Evolutionary conservation across 2,113 vertebrate species (phyloP).

Genomic region (Planiliza haematocheilus): DNA sequence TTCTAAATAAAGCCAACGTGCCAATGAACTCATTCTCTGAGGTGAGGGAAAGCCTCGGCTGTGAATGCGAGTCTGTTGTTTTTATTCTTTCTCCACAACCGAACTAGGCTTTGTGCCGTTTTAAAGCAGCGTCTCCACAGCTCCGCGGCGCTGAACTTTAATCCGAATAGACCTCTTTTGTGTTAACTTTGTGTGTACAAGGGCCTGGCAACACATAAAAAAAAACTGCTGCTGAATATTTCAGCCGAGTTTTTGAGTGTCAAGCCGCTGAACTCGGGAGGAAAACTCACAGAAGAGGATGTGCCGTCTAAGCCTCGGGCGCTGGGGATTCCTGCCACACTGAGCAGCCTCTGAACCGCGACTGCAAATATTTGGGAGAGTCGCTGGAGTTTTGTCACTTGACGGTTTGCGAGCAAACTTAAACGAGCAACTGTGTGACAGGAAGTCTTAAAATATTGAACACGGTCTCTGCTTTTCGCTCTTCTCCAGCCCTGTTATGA

Average conservation of each 20-base stretch:
- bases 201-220: background rate
- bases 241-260: slow-evolving; percentile 21
- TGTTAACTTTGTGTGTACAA: slow-evolving; percentile 21
- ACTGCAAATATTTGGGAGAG: slow-evolving; percentile 36
- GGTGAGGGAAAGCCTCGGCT: slow-evolving; percentile 1
- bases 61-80: background rate
- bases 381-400: background rate
- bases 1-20: slow-evolving; percentile 40
- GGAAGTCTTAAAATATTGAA: background rate
- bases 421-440: background rate
- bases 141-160: slow-evolving; percentile 18
- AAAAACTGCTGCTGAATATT: slow-evolving; percentile 40
- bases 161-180: slow-evolving; percentile 42
- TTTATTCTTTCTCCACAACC: slow-evolving; percentile 10
- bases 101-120: background rate
- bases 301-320: background rate
- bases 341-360: background rate
- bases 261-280: slow-evolving; percentile 9
- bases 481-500: background rate
- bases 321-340: background rate
- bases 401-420: background rate
- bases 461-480: background rate
- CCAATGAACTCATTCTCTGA: slow-evolving; percentile 9
- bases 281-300: slow-evolving; percentile 9
- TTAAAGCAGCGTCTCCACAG: slow-evolving; percentile 13